phyloP scores from a whole-genome alignment of 2,888 invertebrate species.

The Syrista parreyssii region DNA sequence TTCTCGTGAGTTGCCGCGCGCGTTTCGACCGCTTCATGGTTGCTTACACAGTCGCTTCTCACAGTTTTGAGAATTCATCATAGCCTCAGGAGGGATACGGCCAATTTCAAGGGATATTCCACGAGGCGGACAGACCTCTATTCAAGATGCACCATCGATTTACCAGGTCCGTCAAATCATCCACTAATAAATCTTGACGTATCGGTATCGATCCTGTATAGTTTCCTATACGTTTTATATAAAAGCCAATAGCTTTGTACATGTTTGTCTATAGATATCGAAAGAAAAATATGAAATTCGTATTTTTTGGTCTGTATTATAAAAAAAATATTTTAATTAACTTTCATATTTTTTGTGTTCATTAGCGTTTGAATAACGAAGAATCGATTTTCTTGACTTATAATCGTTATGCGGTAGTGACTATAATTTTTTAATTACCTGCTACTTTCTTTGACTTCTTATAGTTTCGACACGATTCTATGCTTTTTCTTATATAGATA shows the following conservation, averaged over 20 bases:
- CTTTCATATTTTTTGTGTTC: neutral
- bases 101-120: conserved; percentile 2
- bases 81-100: neutral
- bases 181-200: conserved; percentile 2
- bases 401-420: neutral
- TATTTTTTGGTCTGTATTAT: neutral
- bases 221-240: neutral
- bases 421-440: neutral
- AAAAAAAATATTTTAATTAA: neutral
- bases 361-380: neutral
- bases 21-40: conserved; percentile 29
- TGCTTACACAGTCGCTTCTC: conserved; percentile 8
- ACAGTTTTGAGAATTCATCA: neutral
- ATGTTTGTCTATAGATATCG: neutral
- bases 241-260: neutral
- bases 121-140: neutral
- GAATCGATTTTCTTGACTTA: neutral
- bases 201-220: neutral
- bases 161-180: conserved; percentile 38
- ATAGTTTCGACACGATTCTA: neutral
- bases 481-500: neutral
- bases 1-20: conserved; percentile 52
- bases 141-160: conserved; percentile 49
- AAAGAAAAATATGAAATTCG: neutral
- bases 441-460: neutral